Evolutionary conservation across 2,888 invertebrate species (phyloP), one percentile per base, ranked within the genome.

Genomic region (Plebejus argus): DNA sequence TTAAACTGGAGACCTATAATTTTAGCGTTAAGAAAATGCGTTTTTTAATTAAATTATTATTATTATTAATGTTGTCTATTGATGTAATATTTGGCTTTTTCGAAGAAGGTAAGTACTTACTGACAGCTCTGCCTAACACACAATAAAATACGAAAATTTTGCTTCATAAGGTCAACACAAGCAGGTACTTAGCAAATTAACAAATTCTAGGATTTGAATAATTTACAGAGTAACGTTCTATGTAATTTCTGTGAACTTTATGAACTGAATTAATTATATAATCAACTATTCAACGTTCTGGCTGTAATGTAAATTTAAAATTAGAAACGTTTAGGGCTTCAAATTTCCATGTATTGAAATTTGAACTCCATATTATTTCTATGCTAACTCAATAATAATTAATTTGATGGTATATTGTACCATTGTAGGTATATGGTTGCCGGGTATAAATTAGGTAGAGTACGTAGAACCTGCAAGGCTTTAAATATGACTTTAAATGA

Each of bases 301-400:
- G 5, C 66, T 66, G 66, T 66, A 66, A 66, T 28, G 66, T 33
- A 6, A 66, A 33, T 28, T 66, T 15, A 66, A 15, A 66, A 28
- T 66, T 66, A 2, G 66, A 28, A 33, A 15, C 15, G 66, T 66
- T 66, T 66, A 33, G 15, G 28, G 28, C 12, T 66, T 61, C 23
- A 10, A 23, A 61, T 23, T 61, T 66, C 28, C 7, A 18, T 66
- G 28, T 66, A 18, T 28, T 66, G 23, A 28, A 66, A n/a, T n/a
- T n/a, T n/a, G n/a, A n/a, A n/a, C n/a, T n/a, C 28, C 12, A 61
- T 61, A 61, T 61, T 61, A 61, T 61, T 61, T 23, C 28, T 66
- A 66, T 5, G 66, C 66, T 66, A 33, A 61, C 8, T 53, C 53
- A 58, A 58, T n/a, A 39, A 18, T 23, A 23, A 23, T 61, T 61